Base-by-base conservation (phyloP, 2,888 invertebrate species). In the Slavum lentiscoides region DNA sequence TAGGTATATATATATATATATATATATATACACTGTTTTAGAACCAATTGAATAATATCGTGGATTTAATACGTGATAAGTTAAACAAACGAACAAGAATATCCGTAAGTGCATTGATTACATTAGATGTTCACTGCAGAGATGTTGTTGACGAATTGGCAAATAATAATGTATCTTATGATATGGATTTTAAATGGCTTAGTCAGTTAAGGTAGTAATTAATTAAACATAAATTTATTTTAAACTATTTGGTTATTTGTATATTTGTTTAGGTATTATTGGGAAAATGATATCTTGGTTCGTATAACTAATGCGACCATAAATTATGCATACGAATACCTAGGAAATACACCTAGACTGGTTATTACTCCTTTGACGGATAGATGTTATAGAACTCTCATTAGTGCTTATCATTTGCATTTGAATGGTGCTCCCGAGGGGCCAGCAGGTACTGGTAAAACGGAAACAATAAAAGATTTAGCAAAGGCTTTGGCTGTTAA, bases 401-500 rank as follows among this genome's bases (percentile, higher is more conserved):
- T 95, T 83, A 93, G 93, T 0, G 94, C 95, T 1, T 94, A 92
- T 86, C 92, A 92, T 85, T 88, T 95, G 69, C 93, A 95, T 86
- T 87, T 95, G 84, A 94, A 94, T 85, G 94, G 94, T n/a, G 93
- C 93, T 7, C 93, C 93, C 0, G 93, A 93, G 87, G 93, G 93
- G 0, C 95, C 95, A 0, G 93, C 94, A 0, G 94, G 95, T 0
- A 95, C 95, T 0, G 95, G 95, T 0, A 95, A 95, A 88, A 95
- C 95, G 0, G 95, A 95, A 88, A 94, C 95, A 23, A 94, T 94
- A 0, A 97, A 97, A 88, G 96, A 97, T 88, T 88, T 97, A 83
- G 95, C 95, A 8, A 95, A 96, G 87, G 96, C 96, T 0, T 86
- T 97, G 72, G 97, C 96, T 0, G 94, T 96, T 1, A 95, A 95